phyloP scores from a whole-genome alignment of 2,888 invertebrate species.

The Meiosimyza platycephala region DNA sequence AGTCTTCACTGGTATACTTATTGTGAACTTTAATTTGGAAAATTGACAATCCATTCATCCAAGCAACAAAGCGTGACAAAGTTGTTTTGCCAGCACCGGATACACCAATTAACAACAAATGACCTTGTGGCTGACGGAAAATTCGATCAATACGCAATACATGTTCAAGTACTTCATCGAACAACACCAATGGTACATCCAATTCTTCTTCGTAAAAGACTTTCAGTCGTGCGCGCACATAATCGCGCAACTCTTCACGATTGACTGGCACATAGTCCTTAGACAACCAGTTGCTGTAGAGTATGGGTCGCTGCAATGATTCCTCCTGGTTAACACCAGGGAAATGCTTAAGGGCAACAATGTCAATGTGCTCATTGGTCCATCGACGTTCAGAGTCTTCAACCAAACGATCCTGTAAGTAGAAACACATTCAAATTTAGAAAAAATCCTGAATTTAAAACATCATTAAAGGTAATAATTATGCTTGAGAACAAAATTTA shows the following conservation, averaged over 20 bases:
- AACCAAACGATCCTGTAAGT: constrained; percentile 80
- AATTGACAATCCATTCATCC: constrained; percentile 99
- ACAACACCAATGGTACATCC: constrained; percentile 97
- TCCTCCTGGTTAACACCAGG: constrained; percentile 86
- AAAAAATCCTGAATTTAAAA: background rate
- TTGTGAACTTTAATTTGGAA: constrained; percentile 99
- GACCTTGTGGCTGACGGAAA: constrained; percentile 99
- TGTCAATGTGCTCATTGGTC: constrained; percentile 98
- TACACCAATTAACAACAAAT: constrained; percentile 96
- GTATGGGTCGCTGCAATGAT: constrained; percentile 91
- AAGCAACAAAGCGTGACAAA: constrained; percentile 97
- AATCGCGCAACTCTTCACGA: constrained; percentile 93
- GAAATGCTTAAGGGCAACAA: constrained; percentile 93
- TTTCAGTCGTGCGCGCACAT: constrained; percentile 96
- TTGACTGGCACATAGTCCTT: constrained; percentile 98
- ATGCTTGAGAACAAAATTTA: background rate
- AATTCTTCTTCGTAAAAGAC: constrained; percentile 99
- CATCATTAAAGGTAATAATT: background rate
- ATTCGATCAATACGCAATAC: constrained; percentile 98
- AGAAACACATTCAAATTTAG: constrained; percentile 28
- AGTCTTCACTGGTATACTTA: constrained; percentile 98
- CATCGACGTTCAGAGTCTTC: constrained; percentile 94
- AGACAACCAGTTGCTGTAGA: constrained; percentile 99
- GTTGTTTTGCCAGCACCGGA: constrained; percentile 99
- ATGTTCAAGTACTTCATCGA: constrained; percentile 99